Evolutionary conservation across 2,888 invertebrate species (phyloP), one percentile per base, ranked within the genome.

Genomic region (Mimachlamys varia): DNA sequence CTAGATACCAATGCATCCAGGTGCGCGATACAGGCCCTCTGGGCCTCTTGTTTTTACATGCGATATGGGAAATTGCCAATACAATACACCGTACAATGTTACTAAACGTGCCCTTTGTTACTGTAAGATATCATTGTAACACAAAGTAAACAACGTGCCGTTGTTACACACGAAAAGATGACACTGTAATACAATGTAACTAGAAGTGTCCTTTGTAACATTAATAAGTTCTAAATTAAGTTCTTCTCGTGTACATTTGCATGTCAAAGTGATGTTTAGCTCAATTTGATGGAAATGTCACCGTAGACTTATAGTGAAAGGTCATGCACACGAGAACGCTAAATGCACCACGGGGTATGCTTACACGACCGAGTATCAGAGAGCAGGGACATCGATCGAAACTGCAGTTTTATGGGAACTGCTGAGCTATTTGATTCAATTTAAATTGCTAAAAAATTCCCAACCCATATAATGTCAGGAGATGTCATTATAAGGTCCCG

Each of bases 211-310:
- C 53, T 2, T 7, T 76, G 33, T 76, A 12, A 76, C 76, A 62
- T 62, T n/a, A n/a, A n/a, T n/a, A n/a, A n/a, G 22, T 76, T 76
- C 76, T 76, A 76, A 33, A 76, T 76, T 76, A 76, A 76, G 33
- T 76, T 76, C 76, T 76, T 76, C 76, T 76, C 76, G 33, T 33
- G 76, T 76, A 27, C 76, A 76, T 13, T 76, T 76, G 76, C 76
- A 19, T 76, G 76, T 27, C 76, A 76, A 76, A 10, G 22, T 1
- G 33, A 76, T 33, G 33, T 76, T 76, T 76, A 76, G 27, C 76
- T 76, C 76, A 76, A 76, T 76, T 76, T 76, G 33, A 22, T 33
- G 33, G 76, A 76, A 76, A 76, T 76, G 76, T 76, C 76, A 76
- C 27, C 13, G 76, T 76, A 76, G 27, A 76, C 76, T 76, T 76